Conservation (phyloP, 1,140 invertebrate species). For the Drosophila bifasciata region DNA sequence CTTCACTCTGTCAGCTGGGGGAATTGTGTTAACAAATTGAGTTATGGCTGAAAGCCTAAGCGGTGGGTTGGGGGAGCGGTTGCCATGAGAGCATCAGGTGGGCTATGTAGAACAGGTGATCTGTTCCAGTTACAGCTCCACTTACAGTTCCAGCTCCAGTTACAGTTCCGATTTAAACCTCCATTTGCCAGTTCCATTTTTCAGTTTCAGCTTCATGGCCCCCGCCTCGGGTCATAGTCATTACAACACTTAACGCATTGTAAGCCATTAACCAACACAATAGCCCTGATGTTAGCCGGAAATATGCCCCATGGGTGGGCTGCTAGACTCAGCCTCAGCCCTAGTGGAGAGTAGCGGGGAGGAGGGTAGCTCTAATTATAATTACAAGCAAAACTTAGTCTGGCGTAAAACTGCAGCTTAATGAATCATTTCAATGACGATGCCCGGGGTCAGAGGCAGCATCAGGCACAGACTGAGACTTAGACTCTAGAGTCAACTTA, state of each 20-base stretch:
- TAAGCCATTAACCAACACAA: conserved; percentile 58
- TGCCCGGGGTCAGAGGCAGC: conserved; percentile 35
- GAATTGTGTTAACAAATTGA: conserved; percentile 58
- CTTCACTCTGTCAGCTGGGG: conserved; percentile 37
- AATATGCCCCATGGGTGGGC: conserved; percentile 31
- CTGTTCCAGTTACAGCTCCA: conserved; percentile 29
- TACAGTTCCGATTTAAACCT: conserved; percentile 36
- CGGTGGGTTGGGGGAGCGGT: too few relatives aligned
- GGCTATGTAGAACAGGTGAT: conserved; percentile 16
- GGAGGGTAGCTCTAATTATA: conserved; percentile 63
- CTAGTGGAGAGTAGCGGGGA: conserved; percentile 6
- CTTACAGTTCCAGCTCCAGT: neutral
- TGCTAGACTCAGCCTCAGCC: conserved; percentile 4
- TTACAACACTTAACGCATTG: conserved; percentile 53
- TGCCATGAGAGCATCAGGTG: conserved; percentile 24
- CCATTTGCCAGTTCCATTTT: neutral
- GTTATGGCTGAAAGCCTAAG: conserved; percentile 15
- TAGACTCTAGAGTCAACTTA: conserved; percentile 19
- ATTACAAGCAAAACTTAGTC: conserved; percentile 50
- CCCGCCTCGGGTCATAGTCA: conserved; percentile 5
- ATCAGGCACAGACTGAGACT: too few relatives aligned
- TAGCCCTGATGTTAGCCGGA: conserved; percentile 52
- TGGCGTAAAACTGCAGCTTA: conserved; percentile 60
- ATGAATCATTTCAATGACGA: conserved; percentile 70
- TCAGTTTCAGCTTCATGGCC: neutral